These are phyloP conservation scores for Biston betularia DNA, from an alignment of 2,888 invertebrate species.

Conservation along the genomic window DNA sequence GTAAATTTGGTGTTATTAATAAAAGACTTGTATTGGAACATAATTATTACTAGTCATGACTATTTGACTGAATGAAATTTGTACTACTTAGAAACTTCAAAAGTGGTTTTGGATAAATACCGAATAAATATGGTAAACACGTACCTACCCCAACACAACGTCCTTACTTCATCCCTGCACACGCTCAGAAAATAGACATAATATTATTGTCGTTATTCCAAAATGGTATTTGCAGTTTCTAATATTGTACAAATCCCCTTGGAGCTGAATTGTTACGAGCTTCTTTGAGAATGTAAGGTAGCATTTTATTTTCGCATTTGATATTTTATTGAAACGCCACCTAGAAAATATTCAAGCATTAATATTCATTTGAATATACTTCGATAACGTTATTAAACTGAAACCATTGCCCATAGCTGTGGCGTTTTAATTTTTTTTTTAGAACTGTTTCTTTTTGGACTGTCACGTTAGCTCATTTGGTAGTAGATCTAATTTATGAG, in stretches of 20 bases:
- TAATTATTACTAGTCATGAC: too few species aligned
- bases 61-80: too few species aligned
- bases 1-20: too few species aligned
- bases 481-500: too few species aligned
- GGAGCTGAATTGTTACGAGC: background rate
- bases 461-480: too few species aligned
- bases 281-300: background rate
- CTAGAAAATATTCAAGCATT: background rate
- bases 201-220: slow-evolving; percentile 31
- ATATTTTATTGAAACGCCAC: background rate
- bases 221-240: slow-evolving; percentile 22
- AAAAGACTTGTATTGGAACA: too few species aligned
- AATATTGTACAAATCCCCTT: slow-evolving; percentile 21
- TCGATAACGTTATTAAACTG: background rate
- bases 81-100: too few species aligned
- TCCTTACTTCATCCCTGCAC: slow-evolving; percentile 21
- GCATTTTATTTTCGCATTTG: background rate
- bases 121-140: background rate
- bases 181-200: slow-evolving; percentile 18
- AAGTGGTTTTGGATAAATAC: too few species aligned
- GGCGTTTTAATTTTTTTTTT: too few species aligned
- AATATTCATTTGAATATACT: background rate
- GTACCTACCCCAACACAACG: background rate
- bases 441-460: too few species aligned
- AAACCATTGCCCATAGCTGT: too few species aligned